Evolutionary conservation across 2,888 invertebrate genomes (phyloP).

Genomic region (Digitonthophagus gazella): DNA sequence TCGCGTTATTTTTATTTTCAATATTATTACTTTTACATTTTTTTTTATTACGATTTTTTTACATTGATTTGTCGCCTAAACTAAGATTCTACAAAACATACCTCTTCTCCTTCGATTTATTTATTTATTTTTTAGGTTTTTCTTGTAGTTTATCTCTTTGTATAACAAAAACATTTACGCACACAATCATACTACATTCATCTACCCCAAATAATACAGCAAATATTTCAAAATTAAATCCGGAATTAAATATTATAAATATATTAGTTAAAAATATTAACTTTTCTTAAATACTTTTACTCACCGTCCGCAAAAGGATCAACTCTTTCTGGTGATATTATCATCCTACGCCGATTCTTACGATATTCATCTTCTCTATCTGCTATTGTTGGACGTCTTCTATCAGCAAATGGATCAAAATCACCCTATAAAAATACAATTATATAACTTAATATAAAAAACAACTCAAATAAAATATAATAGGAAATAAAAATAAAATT

Average conservation of each 20-base stretch:
- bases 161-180: conserved; percentile 29
- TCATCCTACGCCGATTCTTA: conserved; percentile 81
- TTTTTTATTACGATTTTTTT: conserved; percentile 13
- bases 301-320: conserved; percentile 98
- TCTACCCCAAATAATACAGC: conserved; percentile 41
- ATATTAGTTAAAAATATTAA: not conserved
- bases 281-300: conserved; percentile 42
- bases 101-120: conserved; percentile 14
- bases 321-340: conserved; percentile 94
- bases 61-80: not conserved
- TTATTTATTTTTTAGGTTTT: not conserved
- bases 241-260: not conserved
- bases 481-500: not conserved
- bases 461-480: conserved; percentile 5
- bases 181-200: conserved; percentile 40
- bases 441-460: conserved; percentile 5
- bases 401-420: conserved; percentile 92
- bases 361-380: conserved; percentile 98
- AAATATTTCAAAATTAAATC: conserved; percentile 2
- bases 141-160: not conserved
- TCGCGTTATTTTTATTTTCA: conserved; percentile 29
- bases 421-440: conserved; percentile 69
- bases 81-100: conserved; percentile 22
- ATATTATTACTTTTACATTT: conserved; percentile 27
- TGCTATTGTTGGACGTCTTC: conserved; percentile 86